phyloP scores from a whole-genome alignment of 30 jellyfish, hydroid and myxozoan genomes.

The Sanderia malayensis region DNA sequence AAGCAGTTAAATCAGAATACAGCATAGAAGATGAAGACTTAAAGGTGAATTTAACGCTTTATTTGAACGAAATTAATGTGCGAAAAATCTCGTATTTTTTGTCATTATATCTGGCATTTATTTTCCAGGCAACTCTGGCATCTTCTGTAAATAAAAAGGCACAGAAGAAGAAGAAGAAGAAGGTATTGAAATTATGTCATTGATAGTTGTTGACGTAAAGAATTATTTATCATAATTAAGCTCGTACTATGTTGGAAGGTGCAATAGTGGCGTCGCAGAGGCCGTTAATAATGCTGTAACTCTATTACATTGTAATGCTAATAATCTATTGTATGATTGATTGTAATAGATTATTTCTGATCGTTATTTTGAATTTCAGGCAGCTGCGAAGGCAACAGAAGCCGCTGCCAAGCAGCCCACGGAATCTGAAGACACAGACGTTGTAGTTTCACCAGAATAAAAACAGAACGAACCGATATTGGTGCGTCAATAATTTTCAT shows the following conservation, averaged over 20 bases:
- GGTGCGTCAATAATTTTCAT: neutral
- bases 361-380: conserved; percentile 24
- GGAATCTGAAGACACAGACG: conserved; percentile 32
- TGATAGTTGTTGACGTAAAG: no score
- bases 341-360: no score
- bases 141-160: conserved; percentile 82
- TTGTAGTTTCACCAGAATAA: conserved; percentile 5
- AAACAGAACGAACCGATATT: neutral
- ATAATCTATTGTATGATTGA: no score
- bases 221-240: no score
- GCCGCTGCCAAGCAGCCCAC: conserved; percentile 37
- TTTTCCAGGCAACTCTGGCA: conserved; percentile 70
- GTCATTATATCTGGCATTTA: neutral
- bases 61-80: no score
- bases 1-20: conserved; percentile 71
- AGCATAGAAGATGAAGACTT: conserved; percentile 82
- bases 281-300: no score
- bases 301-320: no score
- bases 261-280: no score
- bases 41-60: conserved; percentile 72
- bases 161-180: conserved; percentile 94
- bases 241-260: no score
- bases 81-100: no score
- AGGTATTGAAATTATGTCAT: conserved; percentile 31
- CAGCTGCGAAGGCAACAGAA: conserved; percentile 68